Evolutionary conservation across 2,113 vertebrate genomes (phyloP), one percentile per base, ranked within the genome.

Genomic region (Hiodon alosoides): DNA sequence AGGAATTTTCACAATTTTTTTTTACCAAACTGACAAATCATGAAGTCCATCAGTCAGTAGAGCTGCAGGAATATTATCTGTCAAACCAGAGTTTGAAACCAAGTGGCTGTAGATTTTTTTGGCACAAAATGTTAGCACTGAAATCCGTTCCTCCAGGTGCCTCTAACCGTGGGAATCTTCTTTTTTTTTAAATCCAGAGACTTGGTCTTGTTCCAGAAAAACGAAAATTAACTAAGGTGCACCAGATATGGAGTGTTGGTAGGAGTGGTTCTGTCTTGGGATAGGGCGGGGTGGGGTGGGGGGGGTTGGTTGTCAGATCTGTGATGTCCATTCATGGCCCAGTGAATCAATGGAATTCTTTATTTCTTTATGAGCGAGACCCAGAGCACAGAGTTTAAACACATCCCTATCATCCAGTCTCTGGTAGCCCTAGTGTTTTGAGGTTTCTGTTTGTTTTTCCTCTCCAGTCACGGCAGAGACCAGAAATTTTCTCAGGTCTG

Each of bases 301-400:
- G 77, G 72, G 72, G 69, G 71, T 62, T 4, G n/a, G 78, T 66
- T 75, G 31, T 31, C 31, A 31, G 31, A 31, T 84, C 84, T 85
- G 79, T 86, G 87, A 87, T 88, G 83, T 89, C 85, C 85, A 88
- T 90, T 91, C 89, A 89, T 87, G 79, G 74, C 70, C 81, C 70
- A 74, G 81, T 87, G 85, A 88, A 89, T 86, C 85, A 87, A 87
- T 88, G 87, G 87, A 88, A 90, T 90, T 88, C 87, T 86, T 90
- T 91, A 85, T 83, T 82, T 73, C 65, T 86, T 71, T 78, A 10
- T 17, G 71, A 62, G 54, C 51, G 64, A 76, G 68, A 80, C 80
- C 81, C 81, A 81, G 76, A 78, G 75, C 82, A 79, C 31, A 31
- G 31, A 31, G 31, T 74, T 86, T 62, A 55, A 77, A 80, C 73